A percentile compares a stretch with the other conserved stretches of the same genome.
Evolutionary conservation across 1,140 invertebrate species (phyloP).

Genomic region (Neoseiulus cucumeris): DNA sequence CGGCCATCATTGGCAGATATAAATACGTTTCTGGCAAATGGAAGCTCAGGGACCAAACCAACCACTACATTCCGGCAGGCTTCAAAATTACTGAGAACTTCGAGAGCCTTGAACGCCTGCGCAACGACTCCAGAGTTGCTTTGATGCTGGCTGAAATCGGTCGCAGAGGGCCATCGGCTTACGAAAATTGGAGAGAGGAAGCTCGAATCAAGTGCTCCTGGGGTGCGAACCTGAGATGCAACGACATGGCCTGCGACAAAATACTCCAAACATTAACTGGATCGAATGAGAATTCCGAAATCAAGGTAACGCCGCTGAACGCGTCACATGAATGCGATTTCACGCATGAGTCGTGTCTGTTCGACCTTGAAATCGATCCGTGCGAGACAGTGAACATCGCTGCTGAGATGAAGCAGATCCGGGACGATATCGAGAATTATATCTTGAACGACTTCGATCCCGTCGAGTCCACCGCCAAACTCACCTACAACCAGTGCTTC

Average conservation of each 20-base stretch:
- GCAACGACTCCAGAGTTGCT: background rate
- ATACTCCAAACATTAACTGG: background rate
- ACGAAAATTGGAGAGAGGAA: background rate
- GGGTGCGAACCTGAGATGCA: background rate
- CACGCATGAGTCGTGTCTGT: slow-evolving; percentile 23
- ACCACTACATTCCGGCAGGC: background rate
- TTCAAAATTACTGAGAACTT: background rate
- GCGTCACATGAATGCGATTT: slow-evolving; percentile 22
- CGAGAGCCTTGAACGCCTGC: background rate
- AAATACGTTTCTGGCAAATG: background rate
- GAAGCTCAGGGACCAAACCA: background rate
- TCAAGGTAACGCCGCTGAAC: slow-evolving; percentile 9
- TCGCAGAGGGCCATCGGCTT: background rate
- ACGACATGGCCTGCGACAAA: background rate
- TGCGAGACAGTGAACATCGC: slow-evolving; percentile 28
- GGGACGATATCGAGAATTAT: background rate
- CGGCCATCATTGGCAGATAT: background rate
- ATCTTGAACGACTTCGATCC: background rate
- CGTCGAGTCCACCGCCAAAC: background rate
- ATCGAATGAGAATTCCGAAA: background rate
- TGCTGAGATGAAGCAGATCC: background rate
- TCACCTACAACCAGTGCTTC: background rate
- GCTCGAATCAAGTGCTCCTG: slow-evolving; percentile 1
- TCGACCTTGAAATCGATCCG: slow-evolving; percentile 26
- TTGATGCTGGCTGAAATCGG: background rate